phyloP scores from a whole-genome alignment of 2,797 vertebrate genomes.

The Intellagama lesueurii region DNA sequence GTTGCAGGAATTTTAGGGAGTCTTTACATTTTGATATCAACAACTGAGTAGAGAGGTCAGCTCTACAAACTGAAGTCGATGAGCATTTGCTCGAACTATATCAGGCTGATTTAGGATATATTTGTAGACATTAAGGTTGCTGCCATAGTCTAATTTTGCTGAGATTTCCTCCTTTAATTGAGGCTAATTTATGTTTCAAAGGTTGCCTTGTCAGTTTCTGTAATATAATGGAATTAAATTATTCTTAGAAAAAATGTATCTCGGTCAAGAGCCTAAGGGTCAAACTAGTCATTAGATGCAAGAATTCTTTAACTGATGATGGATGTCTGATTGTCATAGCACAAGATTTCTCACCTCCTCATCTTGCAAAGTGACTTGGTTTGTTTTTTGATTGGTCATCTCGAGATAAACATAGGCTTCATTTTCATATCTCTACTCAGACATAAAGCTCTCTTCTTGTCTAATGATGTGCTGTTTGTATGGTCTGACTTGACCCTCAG shows the following conservation, averaged over 20 bases:
- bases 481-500: not conserved
- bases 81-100: constrained; percentile 19
- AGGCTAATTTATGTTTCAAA: constrained; percentile 50
- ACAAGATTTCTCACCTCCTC: too few species aligned
- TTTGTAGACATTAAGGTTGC: constrained; percentile 28
- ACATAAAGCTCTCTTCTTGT: too few species aligned
- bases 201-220: constrained; percentile 37
- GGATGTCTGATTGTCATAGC: too few species aligned
- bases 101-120: constrained; percentile 40
- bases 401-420: too few species aligned
- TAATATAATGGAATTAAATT: constrained; percentile 37
- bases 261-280: not conserved
- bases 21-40: constrained; percentile 44
- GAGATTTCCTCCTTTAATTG: constrained; percentile 46
- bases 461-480: too few species aligned
- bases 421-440: too few species aligned
- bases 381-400: too few species aligned
- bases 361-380: too few species aligned
- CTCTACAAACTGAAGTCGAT: constrained; percentile 41
- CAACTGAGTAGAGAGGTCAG: constrained; percentile 23
- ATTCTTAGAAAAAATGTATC: constrained; percentile 48
- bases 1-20: constrained; percentile 48
- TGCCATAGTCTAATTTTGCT: constrained; percentile 19
- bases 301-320: too few species aligned
- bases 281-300: too few species aligned